Percentiles rank a stretch among this genome's conserved stretches.
phyloP scores from a whole-genome alignment of 2,888 invertebrate species.

The Trachelus troglodyta region DNA sequence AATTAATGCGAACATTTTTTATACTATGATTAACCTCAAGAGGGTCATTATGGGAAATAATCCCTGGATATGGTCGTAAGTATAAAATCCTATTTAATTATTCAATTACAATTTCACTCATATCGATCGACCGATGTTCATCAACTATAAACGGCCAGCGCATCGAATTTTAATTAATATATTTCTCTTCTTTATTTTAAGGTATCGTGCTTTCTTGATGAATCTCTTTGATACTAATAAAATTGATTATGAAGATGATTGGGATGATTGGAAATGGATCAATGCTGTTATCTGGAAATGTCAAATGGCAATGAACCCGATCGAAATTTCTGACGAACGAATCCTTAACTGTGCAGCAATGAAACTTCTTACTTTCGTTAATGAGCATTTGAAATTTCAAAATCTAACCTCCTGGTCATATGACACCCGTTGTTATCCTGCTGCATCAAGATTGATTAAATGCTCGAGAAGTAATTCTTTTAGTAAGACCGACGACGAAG shows the following conservation, averaged over 20 bases:
- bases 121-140: neutral
- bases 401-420: neutral
- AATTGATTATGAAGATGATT: conserved; percentile 47
- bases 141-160: neutral
- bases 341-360: conserved; percentile 47
- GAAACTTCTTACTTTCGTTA: conserved; percentile 39
- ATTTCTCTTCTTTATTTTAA: conserved; percentile 21
- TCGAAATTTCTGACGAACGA: no score
- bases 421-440: neutral
- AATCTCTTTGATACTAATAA: conserved; percentile 49
- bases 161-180: neutral
- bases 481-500: conserved; percentile 28
- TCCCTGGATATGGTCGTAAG: conserved; percentile 56
- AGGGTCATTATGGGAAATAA: conserved; percentile 52
- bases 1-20: conserved; percentile 44
- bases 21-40: conserved; percentile 39
- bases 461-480: conserved; percentile 1
- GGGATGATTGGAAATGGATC: conserved; percentile 58
- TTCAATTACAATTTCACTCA: neutral
- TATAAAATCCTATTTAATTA: conserved; percentile 8
- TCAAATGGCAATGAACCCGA: no score
- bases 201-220: conserved; percentile 46
- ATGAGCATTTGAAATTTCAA: neutral
- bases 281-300: conserved; percentile 42
- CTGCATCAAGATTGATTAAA: neutral